These are phyloP conservation scores for Rhagium mordax DNA, from an alignment of 2,888 invertebrate genomes.

Conservation along the genomic window DNA sequence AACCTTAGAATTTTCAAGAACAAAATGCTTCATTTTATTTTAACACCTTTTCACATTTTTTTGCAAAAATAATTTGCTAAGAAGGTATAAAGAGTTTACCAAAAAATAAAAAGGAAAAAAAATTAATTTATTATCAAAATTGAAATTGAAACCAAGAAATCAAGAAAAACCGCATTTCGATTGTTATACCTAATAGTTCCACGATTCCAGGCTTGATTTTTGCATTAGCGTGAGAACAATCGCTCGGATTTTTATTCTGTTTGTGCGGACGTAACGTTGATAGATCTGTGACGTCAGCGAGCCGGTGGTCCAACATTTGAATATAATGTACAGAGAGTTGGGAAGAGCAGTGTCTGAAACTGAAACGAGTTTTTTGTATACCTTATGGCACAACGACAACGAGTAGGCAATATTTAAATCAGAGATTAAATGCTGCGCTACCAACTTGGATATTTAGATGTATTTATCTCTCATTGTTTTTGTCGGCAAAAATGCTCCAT, in stretches of 20 bases:
- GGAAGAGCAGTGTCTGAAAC: conserved; percentile 24
- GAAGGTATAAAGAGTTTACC: no score
- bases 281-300: conserved; percentile 66
- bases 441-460: conserved; percentile 62
- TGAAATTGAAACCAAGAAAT: no score
- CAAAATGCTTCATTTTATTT: no score
- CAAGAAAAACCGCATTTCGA: no score
- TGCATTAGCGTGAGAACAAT: conserved; percentile 50
- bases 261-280: conserved; percentile 57
- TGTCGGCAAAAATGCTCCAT: conserved; percentile 59
- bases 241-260: conserved; percentile 46
- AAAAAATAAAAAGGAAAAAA: no score
- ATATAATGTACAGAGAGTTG: conserved; percentile 62
- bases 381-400: conserved; percentile 41
- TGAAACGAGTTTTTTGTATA: conserved; percentile 42
- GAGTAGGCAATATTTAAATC: conserved; percentile 56
- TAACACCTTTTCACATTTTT: no score
- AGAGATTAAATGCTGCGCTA: conserved; percentile 50
- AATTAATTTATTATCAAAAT: no score
- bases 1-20: no score
- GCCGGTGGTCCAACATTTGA: conserved; percentile 69
- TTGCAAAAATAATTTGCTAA: no score
- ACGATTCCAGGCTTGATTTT: background rate
- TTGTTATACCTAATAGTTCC: no score
- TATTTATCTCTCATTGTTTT: conserved; percentile 64